phyloP scores from a whole-genome alignment of 2,888 invertebrate species.

The Ptychoptera albimana region DNA sequence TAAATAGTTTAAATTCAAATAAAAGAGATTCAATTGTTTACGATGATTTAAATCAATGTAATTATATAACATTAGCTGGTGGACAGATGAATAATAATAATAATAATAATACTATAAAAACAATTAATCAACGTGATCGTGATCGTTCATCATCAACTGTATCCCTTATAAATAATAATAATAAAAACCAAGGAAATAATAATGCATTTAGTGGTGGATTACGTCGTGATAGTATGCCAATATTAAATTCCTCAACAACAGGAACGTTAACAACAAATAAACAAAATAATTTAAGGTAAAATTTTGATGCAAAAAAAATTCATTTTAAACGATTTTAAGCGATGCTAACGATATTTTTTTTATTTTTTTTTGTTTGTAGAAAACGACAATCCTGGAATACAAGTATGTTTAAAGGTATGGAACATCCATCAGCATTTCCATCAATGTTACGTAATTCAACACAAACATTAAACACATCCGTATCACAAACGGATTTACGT shows the following conservation, averaged over 20 bases:
- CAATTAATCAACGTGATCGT: neutral
- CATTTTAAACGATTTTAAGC: no score
- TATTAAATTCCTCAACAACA: neutral
- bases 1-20: neutral
- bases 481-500: slow-evolving; percentile 31
- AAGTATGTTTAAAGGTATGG: slow-evolving; percentile 32
- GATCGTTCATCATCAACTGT: neutral
- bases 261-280: no score
- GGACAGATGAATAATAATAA: neutral
- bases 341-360: no score
- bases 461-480: slow-evolving; percentile 21
- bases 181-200: neutral
- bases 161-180: no score
- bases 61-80: no score
- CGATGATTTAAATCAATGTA: no score
- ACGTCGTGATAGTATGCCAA: slow-evolving; percentile 3
- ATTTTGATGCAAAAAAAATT: no score
- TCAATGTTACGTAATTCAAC: slow-evolving; percentile 46
- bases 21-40: no score
- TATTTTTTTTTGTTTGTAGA: slow-evolving; percentile 5
- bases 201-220: neutral
- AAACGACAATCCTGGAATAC: slow-evolving; percentile 10
- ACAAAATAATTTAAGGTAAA: no score
- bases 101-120: neutral
- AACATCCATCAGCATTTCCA: slow-evolving; percentile 57